Conservation (phyloP, 2,888 invertebrate species). For the Chymomyza fuscimana region DNA sequence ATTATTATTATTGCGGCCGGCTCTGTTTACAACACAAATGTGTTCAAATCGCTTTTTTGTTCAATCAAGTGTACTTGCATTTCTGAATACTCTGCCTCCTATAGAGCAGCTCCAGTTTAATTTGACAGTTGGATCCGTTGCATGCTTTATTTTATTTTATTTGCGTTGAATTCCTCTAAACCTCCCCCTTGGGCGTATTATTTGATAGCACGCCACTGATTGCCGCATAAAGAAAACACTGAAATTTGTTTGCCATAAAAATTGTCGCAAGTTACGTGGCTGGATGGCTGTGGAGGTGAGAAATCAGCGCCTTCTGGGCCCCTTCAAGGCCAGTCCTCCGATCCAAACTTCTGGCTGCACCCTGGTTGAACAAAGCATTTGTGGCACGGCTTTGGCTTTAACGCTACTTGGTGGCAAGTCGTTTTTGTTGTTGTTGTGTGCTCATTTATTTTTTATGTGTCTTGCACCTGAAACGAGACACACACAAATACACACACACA, state of each 20-base stretch:
- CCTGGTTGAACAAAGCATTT: background rate
- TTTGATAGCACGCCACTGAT: slow-evolving; percentile 21
- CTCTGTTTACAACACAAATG: background rate
- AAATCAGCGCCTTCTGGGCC: slow-evolving; percentile 20
- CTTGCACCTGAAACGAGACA: slow-evolving; percentile 54
- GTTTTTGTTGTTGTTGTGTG: slow-evolving; percentile 32
- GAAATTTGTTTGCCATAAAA: slow-evolving; percentile 46
- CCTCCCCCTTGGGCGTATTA: slow-evolving; percentile 4
- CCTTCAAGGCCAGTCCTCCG: background rate
- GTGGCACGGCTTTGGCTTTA: slow-evolving; percentile 4
- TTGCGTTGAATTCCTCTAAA: slow-evolving; percentile 30
- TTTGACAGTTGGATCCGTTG: background rate
- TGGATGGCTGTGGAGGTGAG: slow-evolving; percentile 32
- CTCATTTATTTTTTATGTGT: slow-evolving; percentile 64
- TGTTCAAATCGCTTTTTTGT: background rate
- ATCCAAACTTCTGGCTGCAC: background rate
- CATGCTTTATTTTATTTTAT: slow-evolving; percentile 17
- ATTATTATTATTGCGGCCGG: too few relatives aligned
- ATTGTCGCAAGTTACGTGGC: slow-evolving; percentile 42
- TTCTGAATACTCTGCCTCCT: background rate
- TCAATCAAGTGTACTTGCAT: background rate
- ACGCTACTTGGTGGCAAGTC: slow-evolving; percentile 40
- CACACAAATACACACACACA: slow-evolving; percentile 16
- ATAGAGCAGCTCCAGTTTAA: background rate
- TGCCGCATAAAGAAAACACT: slow-evolving; percentile 33